A percentile compares a stretch with the other conserved stretches of the same genome.
Conservation (phyloP, 2,797 vertebrate genomes). For the Ficedula albicollis region DNA sequence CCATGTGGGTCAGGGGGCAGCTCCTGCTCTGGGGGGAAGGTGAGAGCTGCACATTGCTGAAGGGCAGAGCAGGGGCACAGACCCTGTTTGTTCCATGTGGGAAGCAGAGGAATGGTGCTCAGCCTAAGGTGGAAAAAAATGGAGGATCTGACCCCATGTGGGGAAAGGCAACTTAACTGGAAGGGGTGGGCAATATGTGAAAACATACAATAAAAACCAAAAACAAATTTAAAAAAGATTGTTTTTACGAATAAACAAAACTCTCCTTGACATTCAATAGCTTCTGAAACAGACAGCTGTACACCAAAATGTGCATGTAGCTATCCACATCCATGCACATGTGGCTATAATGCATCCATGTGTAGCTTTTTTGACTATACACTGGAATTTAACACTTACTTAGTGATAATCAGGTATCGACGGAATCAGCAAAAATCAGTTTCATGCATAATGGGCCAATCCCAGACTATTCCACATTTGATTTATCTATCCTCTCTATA, state of each 20-base stretch:
- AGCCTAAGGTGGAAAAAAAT: neutral
- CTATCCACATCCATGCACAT: fast-evolving
- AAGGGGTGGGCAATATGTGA: neutral
- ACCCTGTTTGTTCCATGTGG: neutral
- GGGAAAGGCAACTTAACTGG: neutral
- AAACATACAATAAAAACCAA: neutral
- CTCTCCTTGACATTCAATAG: neutral
- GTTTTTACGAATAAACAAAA: neutral
- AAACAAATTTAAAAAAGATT: neutral
- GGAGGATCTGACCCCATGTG: neutral
- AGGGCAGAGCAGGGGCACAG: neutral
- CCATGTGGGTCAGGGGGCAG: neutral
- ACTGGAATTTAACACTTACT: neutral
- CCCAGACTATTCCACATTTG: neutral
- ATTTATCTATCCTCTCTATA: neutral
- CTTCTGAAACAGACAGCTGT: neutral
- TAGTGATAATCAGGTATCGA: neutral
- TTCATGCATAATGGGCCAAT: neutral
- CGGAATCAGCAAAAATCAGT: neutral
- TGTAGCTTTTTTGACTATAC: neutral
- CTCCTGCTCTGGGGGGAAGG: neutral
- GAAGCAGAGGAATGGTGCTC: neutral
- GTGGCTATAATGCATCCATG: neutral
- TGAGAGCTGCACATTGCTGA: neutral
- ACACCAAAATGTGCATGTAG: neutral